These are phyloP conservation scores for Cosmia pyralina DNA, from an alignment of 2,888 invertebrate species.

Conservation along the genomic window DNA sequence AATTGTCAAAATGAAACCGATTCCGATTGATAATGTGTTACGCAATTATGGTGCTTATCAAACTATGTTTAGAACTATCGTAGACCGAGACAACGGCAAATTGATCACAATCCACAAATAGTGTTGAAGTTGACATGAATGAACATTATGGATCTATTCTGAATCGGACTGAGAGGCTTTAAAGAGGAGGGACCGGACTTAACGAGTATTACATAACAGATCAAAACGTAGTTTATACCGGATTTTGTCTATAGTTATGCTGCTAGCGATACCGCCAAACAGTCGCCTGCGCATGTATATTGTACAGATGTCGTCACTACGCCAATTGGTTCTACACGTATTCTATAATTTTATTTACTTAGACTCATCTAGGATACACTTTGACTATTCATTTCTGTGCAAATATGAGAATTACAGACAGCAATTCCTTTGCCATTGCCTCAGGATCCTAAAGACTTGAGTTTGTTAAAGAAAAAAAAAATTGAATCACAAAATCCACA, in stretches of 20 bases:
- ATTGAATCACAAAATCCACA: not conserved
- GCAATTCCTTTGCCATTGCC: not conserved
- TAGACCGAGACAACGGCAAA: not conserved
- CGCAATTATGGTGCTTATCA: not conserved
- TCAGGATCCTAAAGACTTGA: not conserved
- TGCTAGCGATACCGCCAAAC: constrained; percentile 3
- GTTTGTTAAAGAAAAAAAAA: not conserved
- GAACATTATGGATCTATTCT: not conserved
- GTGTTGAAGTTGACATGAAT: not conserved
- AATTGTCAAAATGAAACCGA: too few species aligned
- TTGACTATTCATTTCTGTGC: not conserved
- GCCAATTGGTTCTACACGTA: constrained; percentile 30
- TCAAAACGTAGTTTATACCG: constrained; percentile 9
- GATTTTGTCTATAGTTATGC: constrained; percentile 27
- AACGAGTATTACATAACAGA: constrained; percentile 27
- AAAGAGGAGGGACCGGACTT: not conserved
- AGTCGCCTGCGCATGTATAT: constrained; percentile 21
- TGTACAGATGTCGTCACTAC: constrained; percentile 8
- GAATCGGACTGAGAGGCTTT: constrained; percentile 11
- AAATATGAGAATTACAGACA: not conserved
- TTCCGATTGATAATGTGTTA: too few species aligned
- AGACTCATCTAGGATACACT: not conserved
- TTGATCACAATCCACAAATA: not conserved
- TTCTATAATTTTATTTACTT: constrained; percentile 23
- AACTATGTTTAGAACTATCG: not conserved